Conservation (phyloP, 2,797 vertebrate species). For the Dermochelys coriacea region DNA sequence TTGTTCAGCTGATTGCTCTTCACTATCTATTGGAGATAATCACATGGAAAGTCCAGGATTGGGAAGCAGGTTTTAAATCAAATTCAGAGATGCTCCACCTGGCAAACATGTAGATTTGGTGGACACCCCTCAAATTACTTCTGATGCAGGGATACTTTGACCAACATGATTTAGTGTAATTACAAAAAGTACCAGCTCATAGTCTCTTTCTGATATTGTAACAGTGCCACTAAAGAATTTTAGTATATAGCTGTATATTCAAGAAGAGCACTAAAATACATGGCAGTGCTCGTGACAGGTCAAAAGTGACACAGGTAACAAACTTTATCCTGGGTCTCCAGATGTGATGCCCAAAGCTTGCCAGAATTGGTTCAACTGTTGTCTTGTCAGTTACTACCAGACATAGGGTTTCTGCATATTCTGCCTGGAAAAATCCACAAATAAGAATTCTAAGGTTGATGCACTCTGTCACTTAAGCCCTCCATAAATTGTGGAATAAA, state of each 20-base stretch:
- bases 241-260: not conserved
- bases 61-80: not conserved
- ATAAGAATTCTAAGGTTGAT: not conserved
- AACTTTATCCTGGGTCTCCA: not conserved
- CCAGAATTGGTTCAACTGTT: not conserved
- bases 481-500: not conserved
- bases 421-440: not conserved
- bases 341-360: not conserved
- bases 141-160: not conserved
- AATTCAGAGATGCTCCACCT: not conserved
- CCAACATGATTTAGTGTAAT: not conserved
- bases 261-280: not conserved
- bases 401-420: no score
- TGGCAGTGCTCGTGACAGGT: accelerated
- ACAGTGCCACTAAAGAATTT: accelerated
- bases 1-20: conserved; percentile 17
- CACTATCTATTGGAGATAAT: not conserved
- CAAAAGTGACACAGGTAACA: not conserved
- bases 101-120: not conserved
- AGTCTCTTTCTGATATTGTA: not conserved
- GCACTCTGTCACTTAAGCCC: accelerated
- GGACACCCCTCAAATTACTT: not conserved
- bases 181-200: not conserved
- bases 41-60: not conserved
- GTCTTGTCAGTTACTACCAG: not conserved